phyloP scores from a whole-genome alignment of 2,888 invertebrate genomes.

The Endomychus coccineus region DNA sequence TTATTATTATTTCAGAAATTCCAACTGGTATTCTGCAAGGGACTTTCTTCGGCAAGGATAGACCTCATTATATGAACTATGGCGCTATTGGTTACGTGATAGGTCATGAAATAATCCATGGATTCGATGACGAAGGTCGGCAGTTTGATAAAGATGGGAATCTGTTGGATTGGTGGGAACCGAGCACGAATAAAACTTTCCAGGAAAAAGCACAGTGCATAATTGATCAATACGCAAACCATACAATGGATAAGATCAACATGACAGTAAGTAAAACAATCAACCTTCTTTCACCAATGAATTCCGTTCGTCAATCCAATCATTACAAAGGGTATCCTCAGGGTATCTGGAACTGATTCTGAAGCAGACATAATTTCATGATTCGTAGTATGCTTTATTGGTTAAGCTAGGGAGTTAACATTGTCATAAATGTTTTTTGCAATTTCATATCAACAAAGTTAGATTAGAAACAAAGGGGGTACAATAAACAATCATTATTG shows the following conservation, averaged over 20 bases:
- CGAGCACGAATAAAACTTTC: conserved; percentile 68
- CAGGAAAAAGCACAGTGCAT: conserved; percentile 73
- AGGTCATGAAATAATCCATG: conserved; percentile 81
- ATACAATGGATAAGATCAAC: conserved; percentile 62
- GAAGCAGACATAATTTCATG: too few species aligned
- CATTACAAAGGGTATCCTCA: too few species aligned
- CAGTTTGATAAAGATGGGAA: conserved; percentile 84
- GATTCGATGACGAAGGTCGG: conserved; percentile 73
- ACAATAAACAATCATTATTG: too few species aligned
- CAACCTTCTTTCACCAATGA: too few species aligned
- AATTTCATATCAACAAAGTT: too few species aligned
- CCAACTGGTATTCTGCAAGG: conserved; percentile 84
- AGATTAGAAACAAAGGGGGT: too few species aligned
- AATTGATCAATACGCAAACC: conserved; percentile 82
- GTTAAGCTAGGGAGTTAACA: too few species aligned
- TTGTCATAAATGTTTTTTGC: too few species aligned
- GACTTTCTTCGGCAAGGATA: conserved; percentile 72
- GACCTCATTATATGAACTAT: conserved; percentile 80
- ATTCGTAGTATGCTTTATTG: too few species aligned
- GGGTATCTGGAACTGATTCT: too few species aligned
- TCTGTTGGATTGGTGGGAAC: conserved; percentile 81
- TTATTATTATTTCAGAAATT: conserved; percentile 55
- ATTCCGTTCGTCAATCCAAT: too few species aligned
- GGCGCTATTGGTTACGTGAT: conserved; percentile 79
- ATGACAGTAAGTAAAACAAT: conserved; percentile 49